phyloP scores from a whole-genome alignment of 2,113 vertebrate genomes.

The Clarias batrachus region DNA sequence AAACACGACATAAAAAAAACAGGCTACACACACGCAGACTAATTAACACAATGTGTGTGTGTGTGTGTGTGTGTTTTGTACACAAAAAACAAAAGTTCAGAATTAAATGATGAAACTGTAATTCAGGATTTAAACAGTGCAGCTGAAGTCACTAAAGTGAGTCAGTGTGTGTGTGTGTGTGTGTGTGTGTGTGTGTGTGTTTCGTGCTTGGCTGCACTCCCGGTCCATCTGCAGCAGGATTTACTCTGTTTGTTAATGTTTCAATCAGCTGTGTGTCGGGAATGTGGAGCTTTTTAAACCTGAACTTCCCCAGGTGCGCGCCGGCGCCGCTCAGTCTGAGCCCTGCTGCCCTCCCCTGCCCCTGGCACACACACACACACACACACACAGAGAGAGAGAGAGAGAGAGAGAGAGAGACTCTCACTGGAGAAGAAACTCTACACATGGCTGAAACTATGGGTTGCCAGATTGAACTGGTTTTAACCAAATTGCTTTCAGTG shows the following conservation, averaged over 20 bases:
- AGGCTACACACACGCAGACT: background rate
- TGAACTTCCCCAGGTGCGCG: slow-evolving; percentile 93
- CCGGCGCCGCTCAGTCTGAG: slow-evolving; percentile 91
- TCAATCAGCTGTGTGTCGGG: slow-evolving; percentile 90
- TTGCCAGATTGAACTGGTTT: background rate
- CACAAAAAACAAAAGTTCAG: background rate
- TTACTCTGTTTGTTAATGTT: slow-evolving; percentile 91
- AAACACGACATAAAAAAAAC: background rate
- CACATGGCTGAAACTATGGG: background rate
- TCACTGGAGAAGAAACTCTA: background rate
- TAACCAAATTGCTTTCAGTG: background rate
- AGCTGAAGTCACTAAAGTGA: background rate
- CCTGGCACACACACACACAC: slow-evolving; percentile 52
- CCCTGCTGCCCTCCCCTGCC: slow-evolving; percentile 80
- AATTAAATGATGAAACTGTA: background rate
- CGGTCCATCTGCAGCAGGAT: slow-evolving; percentile 86
- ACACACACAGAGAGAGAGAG: background rate
- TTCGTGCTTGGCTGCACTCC: slow-evolving; percentile 74
- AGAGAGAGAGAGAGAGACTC: background rate
- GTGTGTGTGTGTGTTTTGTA: background rate
- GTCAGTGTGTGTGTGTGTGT: background rate
- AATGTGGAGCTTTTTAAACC: slow-evolving; percentile 90
- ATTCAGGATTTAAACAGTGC: background rate
- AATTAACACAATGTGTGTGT: background rate
- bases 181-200: slow-evolving; percentile 28